phyloP scores from a whole-genome alignment of 2,888 invertebrate genomes.

The Hipparchia sbordonii region DNA sequence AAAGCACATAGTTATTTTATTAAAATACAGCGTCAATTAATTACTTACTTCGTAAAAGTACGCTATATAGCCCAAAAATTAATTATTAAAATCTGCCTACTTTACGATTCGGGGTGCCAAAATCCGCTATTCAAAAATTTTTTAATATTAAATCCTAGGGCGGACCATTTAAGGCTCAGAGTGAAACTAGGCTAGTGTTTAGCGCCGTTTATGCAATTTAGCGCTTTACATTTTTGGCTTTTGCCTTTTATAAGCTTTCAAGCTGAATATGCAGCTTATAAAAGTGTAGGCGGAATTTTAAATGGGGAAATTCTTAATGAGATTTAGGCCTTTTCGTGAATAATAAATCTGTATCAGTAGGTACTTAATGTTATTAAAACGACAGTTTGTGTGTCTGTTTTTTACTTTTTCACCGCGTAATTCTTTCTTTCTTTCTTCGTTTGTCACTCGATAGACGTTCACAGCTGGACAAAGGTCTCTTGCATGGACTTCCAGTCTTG shows the following conservation, averaged over 20 bases:
- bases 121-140: constrained; percentile 1
- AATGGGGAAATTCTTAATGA: constrained; percentile 7
- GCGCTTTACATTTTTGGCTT: constrained; percentile 12
- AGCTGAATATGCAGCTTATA: constrained; percentile 10
- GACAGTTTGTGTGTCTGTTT: not conserved
- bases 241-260: constrained; percentile 8
- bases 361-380: not conserved
- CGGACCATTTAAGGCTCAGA: not conserved
- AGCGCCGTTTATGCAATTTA: constrained; percentile 17
- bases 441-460: too few species aligned
- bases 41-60: not conserved
- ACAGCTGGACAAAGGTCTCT: too few species aligned
- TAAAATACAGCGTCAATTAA: not conserved
- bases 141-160: constrained; percentile 1
- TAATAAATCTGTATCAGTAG: not conserved
- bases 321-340: not conserved
- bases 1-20: not conserved
- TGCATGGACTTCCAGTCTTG: too few species aligned
- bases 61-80: not conserved
- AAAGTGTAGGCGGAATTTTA: not conserved
- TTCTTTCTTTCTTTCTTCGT: too few species aligned
- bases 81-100: not conserved
- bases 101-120: not conserved
- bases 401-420: not conserved
- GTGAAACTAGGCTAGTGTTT: constrained; percentile 19